Base-by-base conservation (phyloP, 2,888 invertebrate genomes). In the Noctua comes region DNA sequence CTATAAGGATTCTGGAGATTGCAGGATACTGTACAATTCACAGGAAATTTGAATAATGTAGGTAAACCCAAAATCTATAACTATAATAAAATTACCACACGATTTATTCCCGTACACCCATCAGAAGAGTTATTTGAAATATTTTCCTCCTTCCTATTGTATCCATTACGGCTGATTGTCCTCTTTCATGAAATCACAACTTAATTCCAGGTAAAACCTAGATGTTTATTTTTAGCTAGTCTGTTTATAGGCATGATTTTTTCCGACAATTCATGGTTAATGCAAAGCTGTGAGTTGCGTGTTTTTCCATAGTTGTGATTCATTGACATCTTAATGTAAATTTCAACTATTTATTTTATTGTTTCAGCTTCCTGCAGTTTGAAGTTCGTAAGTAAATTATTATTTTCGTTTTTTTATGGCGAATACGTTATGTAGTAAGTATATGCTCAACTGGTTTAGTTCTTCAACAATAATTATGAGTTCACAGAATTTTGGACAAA, bases 351-450 rank as follows among this genome's bases (percentile, higher is more conserved):
- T 36, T n/a, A 0, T 40, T 48, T 66, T 48, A 21, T 64, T 46
- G 21, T 78, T 78, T 51, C 78, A 79, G 79, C 66, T 43, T 16
- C 66, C 18, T 79, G 79, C 76, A 51, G 24, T 51, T 75, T 79
- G 43, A 31, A 31, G 10, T 2, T 75, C 7, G 79, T 79, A 66
- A 79, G 79, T 82, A 73, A 27, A 40, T 7, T 0, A 16, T 62
- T 62, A 5, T 10, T 77, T 46, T 4, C 3, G 13, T 64, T 40
- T n/a, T n/a, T 46, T 43, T 59, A 10, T 16, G 16, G 16, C 16
- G 7, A 43, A 66, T 7, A 43, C 8, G 16, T n/a, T n/a, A 7
- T 18, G 18, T 8, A 62, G 1, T 31, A 62, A 62, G 31, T 31
- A 8, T 18, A 31, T 18, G 8, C 31, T 62, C 31, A 62, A 8